Conservation (phyloP, 2,888 invertebrate genomes). For the Palloptera scutellata region DNA sequence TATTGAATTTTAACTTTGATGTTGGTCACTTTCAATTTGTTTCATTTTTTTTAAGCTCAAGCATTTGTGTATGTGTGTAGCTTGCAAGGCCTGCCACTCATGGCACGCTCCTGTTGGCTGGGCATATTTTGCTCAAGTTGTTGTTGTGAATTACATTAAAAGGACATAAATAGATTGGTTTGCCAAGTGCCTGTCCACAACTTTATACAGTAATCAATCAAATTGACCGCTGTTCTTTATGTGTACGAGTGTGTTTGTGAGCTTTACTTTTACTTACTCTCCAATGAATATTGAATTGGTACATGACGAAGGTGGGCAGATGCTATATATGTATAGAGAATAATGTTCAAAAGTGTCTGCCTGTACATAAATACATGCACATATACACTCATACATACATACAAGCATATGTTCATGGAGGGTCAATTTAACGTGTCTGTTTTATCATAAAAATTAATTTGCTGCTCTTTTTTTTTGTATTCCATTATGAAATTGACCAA, state of each 20-base stretch:
- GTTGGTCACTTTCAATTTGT: slow-evolving; percentile 53
- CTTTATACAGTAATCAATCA: slow-evolving; percentile 64
- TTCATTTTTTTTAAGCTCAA: slow-evolving; percentile 15
- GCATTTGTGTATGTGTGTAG: neutral
- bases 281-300: neutral
- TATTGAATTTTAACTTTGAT: slow-evolving; percentile 13
- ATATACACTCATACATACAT: no score
- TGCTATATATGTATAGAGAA: no score
- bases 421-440: neutral
- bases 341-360: no score
- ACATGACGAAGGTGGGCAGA: no score
- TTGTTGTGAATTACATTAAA: slow-evolving; percentile 49
- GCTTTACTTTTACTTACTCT: slow-evolving; percentile 12
- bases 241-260: neutral
- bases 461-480: neutral
- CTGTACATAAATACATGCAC: no score
- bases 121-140: neutral
- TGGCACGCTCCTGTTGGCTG: neutral
- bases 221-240: slow-evolving; percentile 45
- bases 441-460: slow-evolving; percentile 8
- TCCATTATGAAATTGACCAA: slow-evolving; percentile 13
- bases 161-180: slow-evolving; percentile 62
- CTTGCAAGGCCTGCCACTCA: no score
- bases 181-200: slow-evolving; percentile 63
- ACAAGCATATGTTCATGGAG: no score